Evolutionary conservation across 1,140 invertebrate genomes (phyloP).

Genomic region (Aporrectodea caliginosa): DNA sequence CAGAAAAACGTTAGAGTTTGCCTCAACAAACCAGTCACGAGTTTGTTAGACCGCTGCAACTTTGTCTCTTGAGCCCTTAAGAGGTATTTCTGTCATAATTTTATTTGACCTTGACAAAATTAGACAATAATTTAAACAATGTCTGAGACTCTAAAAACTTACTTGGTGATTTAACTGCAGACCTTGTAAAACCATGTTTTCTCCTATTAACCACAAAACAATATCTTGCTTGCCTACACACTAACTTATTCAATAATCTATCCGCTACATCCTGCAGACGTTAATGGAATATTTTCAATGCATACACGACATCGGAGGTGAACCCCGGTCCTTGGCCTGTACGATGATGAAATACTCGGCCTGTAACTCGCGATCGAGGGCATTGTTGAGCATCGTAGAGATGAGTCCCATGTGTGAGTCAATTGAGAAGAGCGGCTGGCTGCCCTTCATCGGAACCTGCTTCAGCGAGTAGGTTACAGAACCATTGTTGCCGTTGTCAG

Average conservation of each 20-base stretch:
- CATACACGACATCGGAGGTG: conserved; percentile 74
- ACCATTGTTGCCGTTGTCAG: conserved; percentile 81
- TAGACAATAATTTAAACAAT: not conserved
- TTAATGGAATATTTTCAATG: not conserved
- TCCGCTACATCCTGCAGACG: not conserved
- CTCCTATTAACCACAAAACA: not conserved
- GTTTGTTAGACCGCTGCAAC: too few species aligned
- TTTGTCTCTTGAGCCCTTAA: too few species aligned
- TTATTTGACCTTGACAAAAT: too few species aligned
- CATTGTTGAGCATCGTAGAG: conserved; percentile 16
- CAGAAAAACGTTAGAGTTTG: too few species aligned
- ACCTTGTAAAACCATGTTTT: not conserved
- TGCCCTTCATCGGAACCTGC: conserved; percentile 22
- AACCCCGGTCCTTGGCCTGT: conserved; percentile 91
- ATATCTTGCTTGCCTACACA: not conserved
- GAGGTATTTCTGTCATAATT: too few species aligned
- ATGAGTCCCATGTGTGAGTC: conserved; percentile 30
- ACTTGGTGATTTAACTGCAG: not conserved
- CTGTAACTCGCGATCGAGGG: conserved; percentile 86
- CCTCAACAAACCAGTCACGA: too few species aligned
- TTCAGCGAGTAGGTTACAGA: conserved; percentile 61
- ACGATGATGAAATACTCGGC: conserved; percentile 86
- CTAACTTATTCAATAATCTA: not conserved
- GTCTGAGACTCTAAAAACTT: not conserved
- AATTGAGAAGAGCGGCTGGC: conserved; percentile 32